These are phyloP conservation scores for Bombyx mandarina DNA, from an alignment of 1,140 invertebrate species.

Conservation along the genomic window DNA sequence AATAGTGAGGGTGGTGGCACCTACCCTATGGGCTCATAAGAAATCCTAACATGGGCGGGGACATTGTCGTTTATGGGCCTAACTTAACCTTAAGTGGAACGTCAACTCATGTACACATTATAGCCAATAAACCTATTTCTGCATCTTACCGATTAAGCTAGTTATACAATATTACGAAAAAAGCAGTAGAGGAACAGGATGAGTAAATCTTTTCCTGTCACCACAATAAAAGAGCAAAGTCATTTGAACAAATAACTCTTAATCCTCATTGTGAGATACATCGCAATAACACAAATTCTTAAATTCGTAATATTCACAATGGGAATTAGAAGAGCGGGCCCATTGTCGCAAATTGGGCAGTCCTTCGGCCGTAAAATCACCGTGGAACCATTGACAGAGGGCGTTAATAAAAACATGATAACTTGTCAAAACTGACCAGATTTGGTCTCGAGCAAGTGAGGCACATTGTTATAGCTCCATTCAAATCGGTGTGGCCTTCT, in stretches of 20 bases:
- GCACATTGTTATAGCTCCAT: constrained; percentile 45
- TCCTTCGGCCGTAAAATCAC: constrained; percentile 46
- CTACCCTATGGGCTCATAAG: no score
- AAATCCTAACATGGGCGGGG: no score
- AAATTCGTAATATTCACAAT: constrained; percentile 53
- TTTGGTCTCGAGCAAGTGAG: constrained; percentile 63
- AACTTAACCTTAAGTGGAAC: no score
- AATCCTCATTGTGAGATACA: constrained; percentile 51
- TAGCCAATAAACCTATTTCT: no score
- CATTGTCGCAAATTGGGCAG: constrained; percentile 63
- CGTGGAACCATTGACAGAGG: constrained; percentile 46
- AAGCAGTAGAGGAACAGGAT: constrained; percentile 23
- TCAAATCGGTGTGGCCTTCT: constrained; percentile 62
- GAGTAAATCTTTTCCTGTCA: constrained; percentile 30
- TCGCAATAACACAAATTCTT: constrained; percentile 55
- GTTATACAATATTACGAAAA: constrained; percentile 21
- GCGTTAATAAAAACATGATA: constrained; percentile 66
- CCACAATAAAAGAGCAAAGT: constrained; percentile 34
- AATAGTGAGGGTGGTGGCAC: no score
- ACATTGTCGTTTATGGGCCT: no score
- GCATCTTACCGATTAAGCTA: constrained; percentile 4
- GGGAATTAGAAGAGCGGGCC: constrained; percentile 56
- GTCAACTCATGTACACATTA: no score
- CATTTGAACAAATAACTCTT: constrained; percentile 60
- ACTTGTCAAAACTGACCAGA: constrained; percentile 67